These are phyloP conservation scores for Cryptoblepharus egeriae DNA, from an alignment of 2,797 vertebrate species.

Conservation along the genomic window DNA sequence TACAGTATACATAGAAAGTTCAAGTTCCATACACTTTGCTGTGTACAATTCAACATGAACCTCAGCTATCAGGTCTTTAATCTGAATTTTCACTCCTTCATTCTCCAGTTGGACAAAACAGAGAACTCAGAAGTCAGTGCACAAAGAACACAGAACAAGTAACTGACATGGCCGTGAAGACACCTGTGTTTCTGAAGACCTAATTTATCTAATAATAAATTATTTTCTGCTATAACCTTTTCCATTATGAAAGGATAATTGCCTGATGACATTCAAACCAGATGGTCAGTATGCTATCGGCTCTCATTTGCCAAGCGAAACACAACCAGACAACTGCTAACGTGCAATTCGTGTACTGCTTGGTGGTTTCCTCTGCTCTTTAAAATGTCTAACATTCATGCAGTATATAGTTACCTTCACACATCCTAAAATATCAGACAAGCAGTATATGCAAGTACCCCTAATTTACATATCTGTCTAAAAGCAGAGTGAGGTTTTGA, in stretches of 20 bases:
- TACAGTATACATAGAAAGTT: not conserved
- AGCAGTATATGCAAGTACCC: not conserved
- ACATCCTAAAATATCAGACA: not conserved
- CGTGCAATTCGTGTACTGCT: not conserved
- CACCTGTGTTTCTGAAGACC: not conserved
- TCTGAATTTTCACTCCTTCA: not conserved
- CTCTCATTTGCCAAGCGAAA: not conserved
- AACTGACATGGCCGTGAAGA: not conserved
- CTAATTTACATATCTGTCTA: not conserved
- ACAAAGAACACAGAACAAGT: too few species aligned
- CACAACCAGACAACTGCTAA: conserved; percentile 17
- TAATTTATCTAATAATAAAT: conserved; percentile 14
- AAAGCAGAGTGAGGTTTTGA: not conserved
- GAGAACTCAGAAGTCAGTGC: not conserved
- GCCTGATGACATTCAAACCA: conserved; percentile 21
- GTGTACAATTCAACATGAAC: not conserved
- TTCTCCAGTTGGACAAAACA: not conserved
- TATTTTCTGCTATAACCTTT: conserved; percentile 25
- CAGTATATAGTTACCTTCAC: not conserved
- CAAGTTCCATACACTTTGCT: not conserved
- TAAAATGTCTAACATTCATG: not conserved
- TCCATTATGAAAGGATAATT: conserved; percentile 14
- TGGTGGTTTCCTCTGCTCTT: not conserved
- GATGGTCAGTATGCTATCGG: conserved; percentile 6
- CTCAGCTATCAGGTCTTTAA: not conserved